phyloP scores from a whole-genome alignment of 2,888 invertebrate genomes.

The Lycocerus yunnanus region DNA sequence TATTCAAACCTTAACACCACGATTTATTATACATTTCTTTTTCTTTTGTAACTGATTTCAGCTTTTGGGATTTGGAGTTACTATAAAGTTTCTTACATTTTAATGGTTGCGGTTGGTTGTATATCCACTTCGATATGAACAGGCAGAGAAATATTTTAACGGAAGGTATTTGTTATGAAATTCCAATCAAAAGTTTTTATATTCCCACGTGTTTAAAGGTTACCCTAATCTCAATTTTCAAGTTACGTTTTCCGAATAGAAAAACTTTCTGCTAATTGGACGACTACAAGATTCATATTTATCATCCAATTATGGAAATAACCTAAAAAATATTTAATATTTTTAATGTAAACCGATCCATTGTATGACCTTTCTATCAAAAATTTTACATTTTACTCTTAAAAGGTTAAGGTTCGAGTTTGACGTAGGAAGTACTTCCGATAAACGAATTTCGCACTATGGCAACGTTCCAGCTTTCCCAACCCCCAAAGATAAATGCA shows the following conservation, averaged over 20 bases:
- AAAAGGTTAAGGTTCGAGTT: not conserved
- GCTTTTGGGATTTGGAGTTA: too few species aligned
- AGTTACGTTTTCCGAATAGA: too few species aligned
- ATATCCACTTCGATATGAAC: not conserved
- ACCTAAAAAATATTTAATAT: not conserved
- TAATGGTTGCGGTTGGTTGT: too few species aligned
- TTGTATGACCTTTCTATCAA: not conserved
- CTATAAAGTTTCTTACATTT: too few species aligned
- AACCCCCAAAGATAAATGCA: not conserved
- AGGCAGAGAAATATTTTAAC: not conserved
- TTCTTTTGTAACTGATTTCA: not conserved
- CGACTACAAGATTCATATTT: not conserved
- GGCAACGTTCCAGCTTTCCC: not conserved
- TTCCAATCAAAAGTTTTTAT: not conserved
- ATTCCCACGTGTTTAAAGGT: not conserved
- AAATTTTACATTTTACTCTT: not conserved
- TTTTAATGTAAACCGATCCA: not conserved
- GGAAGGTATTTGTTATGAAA: not conserved
- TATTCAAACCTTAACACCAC: not conserved
- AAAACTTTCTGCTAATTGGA: not conserved
- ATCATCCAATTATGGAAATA: too few species aligned
- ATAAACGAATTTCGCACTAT: not conserved
- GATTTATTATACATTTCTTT: not conserved
- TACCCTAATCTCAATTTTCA: not conserved
- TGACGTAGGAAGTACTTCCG: not conserved